These are phyloP conservation scores for Phytoseiulus persimilis DNA, from an alignment of 2,888 invertebrate genomes.

Conservation along the genomic window DNA sequence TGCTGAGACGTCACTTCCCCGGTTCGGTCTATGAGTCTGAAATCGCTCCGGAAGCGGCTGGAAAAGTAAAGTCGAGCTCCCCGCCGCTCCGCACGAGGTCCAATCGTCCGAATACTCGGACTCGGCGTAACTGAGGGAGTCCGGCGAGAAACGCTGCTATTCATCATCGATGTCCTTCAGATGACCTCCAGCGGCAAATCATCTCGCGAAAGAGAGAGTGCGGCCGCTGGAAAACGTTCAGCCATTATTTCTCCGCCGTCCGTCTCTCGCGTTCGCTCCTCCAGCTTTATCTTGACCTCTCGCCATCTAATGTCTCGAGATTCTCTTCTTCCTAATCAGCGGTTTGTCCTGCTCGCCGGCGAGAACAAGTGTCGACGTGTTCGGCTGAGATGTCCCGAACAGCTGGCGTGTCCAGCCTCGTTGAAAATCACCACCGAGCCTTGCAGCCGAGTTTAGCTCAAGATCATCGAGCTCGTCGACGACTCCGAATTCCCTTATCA, in stretches of 20 bases:
- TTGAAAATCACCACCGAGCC: neutral
- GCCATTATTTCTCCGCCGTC: neutral
- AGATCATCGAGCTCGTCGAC: neutral
- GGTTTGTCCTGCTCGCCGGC: neutral
- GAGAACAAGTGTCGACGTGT: neutral
- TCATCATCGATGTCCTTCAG: neutral
- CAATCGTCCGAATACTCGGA: neutral
- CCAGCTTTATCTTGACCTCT: no score
- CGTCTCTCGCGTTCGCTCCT: neutral
- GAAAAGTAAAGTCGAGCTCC: no score
- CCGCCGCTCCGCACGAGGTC: conserved; percentile 48
- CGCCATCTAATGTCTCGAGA: neutral
- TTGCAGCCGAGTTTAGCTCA: neutral
- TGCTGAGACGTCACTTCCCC: no score
- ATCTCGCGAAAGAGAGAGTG: neutral
- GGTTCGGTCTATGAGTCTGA: no score
- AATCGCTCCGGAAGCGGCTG: no score
- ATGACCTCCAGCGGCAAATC: conserved; percentile 38
- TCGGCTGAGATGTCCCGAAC: neutral
- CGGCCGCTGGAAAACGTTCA: neutral
- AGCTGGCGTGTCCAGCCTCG: neutral
- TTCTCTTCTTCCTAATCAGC: neutral
- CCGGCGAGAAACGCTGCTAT: neutral
- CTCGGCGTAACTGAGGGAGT: neutral
- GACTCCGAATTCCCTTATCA: neutral